Evolutionary conservation across 2,113 vertebrate species (phyloP).

Genomic region (Cyrtonyx montezumae): DNA sequence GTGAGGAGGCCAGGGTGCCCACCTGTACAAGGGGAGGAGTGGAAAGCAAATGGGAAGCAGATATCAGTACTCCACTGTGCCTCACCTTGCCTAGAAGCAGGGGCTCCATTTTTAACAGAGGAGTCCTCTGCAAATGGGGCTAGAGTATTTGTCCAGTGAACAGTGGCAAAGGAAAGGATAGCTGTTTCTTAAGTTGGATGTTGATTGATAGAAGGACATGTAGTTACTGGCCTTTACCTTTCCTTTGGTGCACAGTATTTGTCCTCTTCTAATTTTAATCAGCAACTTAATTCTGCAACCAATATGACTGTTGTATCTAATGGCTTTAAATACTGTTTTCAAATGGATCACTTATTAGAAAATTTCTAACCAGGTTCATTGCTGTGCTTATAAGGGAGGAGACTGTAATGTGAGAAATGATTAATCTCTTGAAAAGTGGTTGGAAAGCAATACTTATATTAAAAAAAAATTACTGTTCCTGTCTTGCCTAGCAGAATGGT

Average conservation of each 20-base stretch:
- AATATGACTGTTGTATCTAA: background rate
- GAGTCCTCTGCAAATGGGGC: background rate
- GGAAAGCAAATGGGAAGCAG: background rate
- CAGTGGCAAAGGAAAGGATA: background rate
- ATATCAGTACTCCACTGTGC: background rate
- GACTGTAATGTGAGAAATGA: background rate
- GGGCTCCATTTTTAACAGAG: background rate
- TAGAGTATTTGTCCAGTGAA: background rate
- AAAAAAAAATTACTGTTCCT: background rate
- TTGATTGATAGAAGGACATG: background rate
- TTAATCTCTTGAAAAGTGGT: background rate
- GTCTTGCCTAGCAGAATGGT: background rate
- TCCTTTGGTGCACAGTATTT: background rate
- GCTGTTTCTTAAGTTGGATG: background rate
- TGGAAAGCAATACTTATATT: background rate
- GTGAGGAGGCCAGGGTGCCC: background rate
- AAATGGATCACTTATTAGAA: background rate
- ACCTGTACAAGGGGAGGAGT: background rate
- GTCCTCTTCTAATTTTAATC: background rate
- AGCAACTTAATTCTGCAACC: background rate
- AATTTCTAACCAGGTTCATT: background rate
- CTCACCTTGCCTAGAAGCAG: background rate
- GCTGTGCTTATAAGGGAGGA: background rate
- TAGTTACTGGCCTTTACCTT: background rate
- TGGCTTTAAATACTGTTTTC: background rate